Base-by-base conservation (phyloP, 1,140 invertebrate species). In the Cephus cinctus region DNA sequence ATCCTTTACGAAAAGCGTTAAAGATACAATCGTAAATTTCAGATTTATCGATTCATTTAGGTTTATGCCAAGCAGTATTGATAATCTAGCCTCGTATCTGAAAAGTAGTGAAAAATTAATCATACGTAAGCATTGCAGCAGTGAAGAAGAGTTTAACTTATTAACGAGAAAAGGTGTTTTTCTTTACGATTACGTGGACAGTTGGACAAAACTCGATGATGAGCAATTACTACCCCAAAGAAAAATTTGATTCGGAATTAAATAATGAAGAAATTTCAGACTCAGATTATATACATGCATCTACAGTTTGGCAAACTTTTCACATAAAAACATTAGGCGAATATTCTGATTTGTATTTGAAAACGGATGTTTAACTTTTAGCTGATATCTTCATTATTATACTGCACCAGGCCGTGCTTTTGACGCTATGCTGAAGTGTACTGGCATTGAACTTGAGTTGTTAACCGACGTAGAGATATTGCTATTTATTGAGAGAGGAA, bases 391-490 rank as follows among this genome's bases (percentile, higher is more conserved):
- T 3, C 59, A 71, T 52, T 75, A 66, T 44, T 65, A 59, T 51
- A 72, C 71, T 21, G 58, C 63, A 16, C 68, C 65, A 12, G 68
- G 67, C 8, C 53, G 75, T 11, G 57, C 64, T 22, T 78, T 65
- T 58, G 68, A 79, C 66, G 60, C 61, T 2, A 70, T 69, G 63
- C 42, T 76, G 15, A 69, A n/a, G n/a, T n/a, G 63, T 51, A 76
- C 76, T 2, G 36, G 64, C 36, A 50, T 74, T 15, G 41, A 72
- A 57, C 49, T 81, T 45, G 74, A 81, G 49, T 47, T 80, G 11
- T 43, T 81, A n/a, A 73, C 58, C 5, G 74, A 79, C 48, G 57
- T 66, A 43, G 65, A 78, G 31, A 76, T 67, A 59, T 43, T 69
- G 32, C 44, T 65, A 14, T 74, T 78, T 47, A 53, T 76, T 35